phyloP scores from a whole-genome alignment of 1,140 invertebrate genomes.

The Rhagoletis zephyria region DNA sequence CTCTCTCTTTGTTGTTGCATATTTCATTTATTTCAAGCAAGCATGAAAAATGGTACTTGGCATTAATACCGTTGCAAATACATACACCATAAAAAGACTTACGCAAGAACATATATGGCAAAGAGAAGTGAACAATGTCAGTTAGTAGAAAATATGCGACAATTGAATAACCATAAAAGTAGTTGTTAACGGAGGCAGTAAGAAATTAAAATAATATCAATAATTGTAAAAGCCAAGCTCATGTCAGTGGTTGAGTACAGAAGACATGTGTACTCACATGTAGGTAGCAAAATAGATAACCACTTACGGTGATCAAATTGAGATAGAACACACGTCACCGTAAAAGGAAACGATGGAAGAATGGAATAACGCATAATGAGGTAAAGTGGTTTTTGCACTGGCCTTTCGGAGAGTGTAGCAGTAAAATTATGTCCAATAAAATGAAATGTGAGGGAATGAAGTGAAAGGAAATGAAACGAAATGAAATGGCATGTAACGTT shows the following conservation, averaged over 20 bases:
- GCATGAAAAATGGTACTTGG: constrained; percentile 42
- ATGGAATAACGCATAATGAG: not conserved
- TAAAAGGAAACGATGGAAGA: not conserved
- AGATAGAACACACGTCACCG: not conserved
- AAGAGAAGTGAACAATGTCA: not conserved
- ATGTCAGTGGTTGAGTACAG: not conserved
- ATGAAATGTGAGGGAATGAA: too few relatives aligned
- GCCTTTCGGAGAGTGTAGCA: not conserved
- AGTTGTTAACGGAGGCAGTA: not conserved
- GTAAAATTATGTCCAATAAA: too few relatives aligned
- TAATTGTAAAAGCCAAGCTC: not conserved
- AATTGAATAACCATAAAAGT: constrained; percentile 8
- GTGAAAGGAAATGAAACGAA: too few relatives aligned
- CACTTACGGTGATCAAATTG: not conserved
- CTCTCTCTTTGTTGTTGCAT: not conserved
- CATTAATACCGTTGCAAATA: constrained; percentile 30
- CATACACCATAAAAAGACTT: not conserved
- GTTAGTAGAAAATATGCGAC: not conserved
- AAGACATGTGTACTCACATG: too few relatives aligned
- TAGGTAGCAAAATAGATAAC: not conserved
- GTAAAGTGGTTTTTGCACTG: not conserved
- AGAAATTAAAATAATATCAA: not conserved
- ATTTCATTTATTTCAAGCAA: not conserved
- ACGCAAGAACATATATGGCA: not conserved
- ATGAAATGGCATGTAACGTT: too few relatives aligned